Base-by-base conservation (phyloP, 1,140 invertebrate genomes). In the Meloidogyne chitwoodi region DNA sequence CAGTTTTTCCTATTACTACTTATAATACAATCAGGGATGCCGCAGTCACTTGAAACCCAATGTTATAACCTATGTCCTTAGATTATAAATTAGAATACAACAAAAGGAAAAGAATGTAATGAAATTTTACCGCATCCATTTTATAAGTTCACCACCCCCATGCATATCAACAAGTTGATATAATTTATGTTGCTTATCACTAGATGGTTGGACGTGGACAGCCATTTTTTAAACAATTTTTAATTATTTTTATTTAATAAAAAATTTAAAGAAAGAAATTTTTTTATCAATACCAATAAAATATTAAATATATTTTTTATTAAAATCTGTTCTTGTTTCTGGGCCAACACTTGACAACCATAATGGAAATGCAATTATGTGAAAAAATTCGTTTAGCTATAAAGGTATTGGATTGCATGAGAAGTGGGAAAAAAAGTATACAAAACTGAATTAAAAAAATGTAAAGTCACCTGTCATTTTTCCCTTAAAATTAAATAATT, bases 71-170 rank as follows among this genome's bases (percentile, higher is more conserved):
- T n/a, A n/a, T n/a, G n/a, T n/a, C n/a, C n/a, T n/a, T n/a, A n/a
- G n/a, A n/a, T n/a, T n/a, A n/a, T n/a, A n/a, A n/a, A n/a, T n/a
- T n/a, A n/a, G n/a, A n/a, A n/a, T n/a, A n/a, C n/a, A n/a, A n/a
- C n/a, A n/a, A n/a, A n/a, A n/a, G n/a, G n/a, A n/a, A n/a, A n/a
- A n/a, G n/a, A n/a, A n/a, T n/a, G n/a, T n/a, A n/a, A n/a, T n/a
- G n/a, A n/a, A n/a, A n/a, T n/a, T n/a, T n/a, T n/a, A n/a, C 64
- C 81, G 67, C 81, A 86, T 83, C 84, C 85, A 87, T 62, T 83
- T 83, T 62, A 86, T 75, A 14, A 85, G 68, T 62, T 86, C 85
- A 12, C 84, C 84, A 16, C 80, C 81, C 14, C 80, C 80, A n/a
- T 81, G 80, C 80, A 81, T 81, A 78, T 81, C 81, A 62, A 83